Evolutionary conservation across 2,888 invertebrate species (phyloP).

Genomic region (Leptopilina drosophilae): DNA sequence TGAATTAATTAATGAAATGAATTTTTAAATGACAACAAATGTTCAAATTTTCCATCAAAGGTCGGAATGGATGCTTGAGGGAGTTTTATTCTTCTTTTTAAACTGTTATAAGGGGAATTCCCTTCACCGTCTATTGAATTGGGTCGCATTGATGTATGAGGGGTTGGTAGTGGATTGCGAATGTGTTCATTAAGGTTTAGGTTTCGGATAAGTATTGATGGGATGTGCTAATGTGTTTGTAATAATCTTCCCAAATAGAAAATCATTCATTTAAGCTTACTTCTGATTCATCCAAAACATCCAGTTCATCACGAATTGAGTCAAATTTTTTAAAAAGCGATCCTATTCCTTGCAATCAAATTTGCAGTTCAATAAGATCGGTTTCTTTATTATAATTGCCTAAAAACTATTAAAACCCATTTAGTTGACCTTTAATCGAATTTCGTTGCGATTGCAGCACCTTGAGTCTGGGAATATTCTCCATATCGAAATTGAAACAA

Average conservation of each 20-base stretch:
- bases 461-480: neutral
- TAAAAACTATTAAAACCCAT: neutral
- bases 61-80: slow-evolving; percentile 46
- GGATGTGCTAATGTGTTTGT: neutral
- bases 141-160: neutral
- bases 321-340: neutral
- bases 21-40: slow-evolving; percentile 56
- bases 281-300: neutral
- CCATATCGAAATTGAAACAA: neutral
- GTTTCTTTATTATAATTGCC: neutral
- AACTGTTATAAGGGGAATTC: neutral
- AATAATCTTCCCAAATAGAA: neutral
- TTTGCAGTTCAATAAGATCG: neutral
- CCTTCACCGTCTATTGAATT: neutral
- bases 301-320: neutral
- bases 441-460: neutral
- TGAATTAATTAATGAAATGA: slow-evolving; percentile 49
- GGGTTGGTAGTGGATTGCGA: neutral
- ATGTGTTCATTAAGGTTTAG: neutral
- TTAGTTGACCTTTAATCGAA: neutral
- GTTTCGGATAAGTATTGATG: neutral
- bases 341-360: neutral
- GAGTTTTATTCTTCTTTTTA: slow-evolving; percentile 43
- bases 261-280: neutral
- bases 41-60: slow-evolving; percentile 49